Base-by-base conservation (phyloP, 2,888 invertebrate genomes). In the Caenorhabditis afra region DNA sequence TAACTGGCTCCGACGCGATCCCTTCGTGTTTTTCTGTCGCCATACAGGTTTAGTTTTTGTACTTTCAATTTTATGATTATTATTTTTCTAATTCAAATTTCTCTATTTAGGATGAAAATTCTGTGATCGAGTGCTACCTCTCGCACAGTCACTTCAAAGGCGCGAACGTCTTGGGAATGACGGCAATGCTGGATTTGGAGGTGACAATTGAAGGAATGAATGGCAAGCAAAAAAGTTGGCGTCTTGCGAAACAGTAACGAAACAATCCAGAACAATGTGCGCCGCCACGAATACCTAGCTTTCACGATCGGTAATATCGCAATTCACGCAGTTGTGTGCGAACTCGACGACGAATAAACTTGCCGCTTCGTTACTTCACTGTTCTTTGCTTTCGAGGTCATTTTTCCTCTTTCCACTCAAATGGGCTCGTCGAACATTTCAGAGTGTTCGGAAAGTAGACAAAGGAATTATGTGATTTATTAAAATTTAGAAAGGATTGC, bases 121-220 rank as follows among this genome's bases (percentile, higher is more conserved):
- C 67, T 59, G 81, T 82, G 50, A 82, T 75, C 66, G 75, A 82
- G 37, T 82, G 82, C 79, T 16, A 82, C 37, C 68, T 82, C 29
- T 82, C 81, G 3, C 82, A 83, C 68, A 83, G 71, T 52, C 71
- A 83, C 29, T 78, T 78, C 59, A 78, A 78, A 37, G 73, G 37
- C 8, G 78, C 78, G 52, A 78, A 78, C 66, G 78, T 78, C 45
- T 67, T 78, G 66, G 78, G 78, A 20, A 78, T 78, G 78, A 53
- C 35, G 61, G 73, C 78, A 4, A 62, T 80, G 71, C 73, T 52
- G 18, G 22, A 70, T 61, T 55, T 80, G 66, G 41, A 81, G n/a
- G 18, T 70, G 49, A 50, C 80, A 14, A 80, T 80, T 41, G 53
- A 80, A 65, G 57, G 49, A 41, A 80, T 80, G 62, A 80, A 80